Percentiles rank a stretch among this genome's conserved stretches.
Conservation (phyloP, 2,113 vertebrate genomes). For the Dromiciops gliroides region DNA sequence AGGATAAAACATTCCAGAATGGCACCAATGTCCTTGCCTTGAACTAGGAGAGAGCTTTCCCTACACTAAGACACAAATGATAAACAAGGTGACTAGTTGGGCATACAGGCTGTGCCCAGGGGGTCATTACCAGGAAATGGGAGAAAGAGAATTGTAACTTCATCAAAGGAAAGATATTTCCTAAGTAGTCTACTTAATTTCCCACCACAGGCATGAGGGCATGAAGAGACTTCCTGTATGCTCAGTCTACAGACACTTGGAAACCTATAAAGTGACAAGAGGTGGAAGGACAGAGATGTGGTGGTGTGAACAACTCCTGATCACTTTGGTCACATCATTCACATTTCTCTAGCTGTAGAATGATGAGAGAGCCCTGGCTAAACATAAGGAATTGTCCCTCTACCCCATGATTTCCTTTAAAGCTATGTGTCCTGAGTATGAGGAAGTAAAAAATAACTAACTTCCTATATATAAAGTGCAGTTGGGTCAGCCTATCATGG, state of each 20-base stretch:
- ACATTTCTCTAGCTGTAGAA: neutral
- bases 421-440: slow-evolving; percentile 34
- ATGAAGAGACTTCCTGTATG: neutral
- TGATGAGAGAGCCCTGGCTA: neutral
- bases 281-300: neutral
- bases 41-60: neutral
- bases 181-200: slow-evolving; percentile 11
- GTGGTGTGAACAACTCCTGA: neutral
- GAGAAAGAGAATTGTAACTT: neutral
- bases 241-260: neutral
- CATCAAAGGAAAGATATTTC: neutral
- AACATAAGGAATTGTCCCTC: neutral
- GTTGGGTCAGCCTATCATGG: neutral
- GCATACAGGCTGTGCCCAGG: neutral
- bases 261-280: neutral
- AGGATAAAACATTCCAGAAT: neutral
- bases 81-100: neutral
- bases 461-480: slow-evolving; percentile 8
- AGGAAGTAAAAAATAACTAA: slow-evolving; percentile 31
- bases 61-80: neutral
- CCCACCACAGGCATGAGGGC: neutral
- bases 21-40: neutral
- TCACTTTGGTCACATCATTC: neutral
- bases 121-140: neutral
- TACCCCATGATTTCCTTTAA: slow-evolving; percentile 18